A percentile compares a stretch with the other conserved stretches of the same genome.
phyloP scores from a whole-genome alignment of 2,797 vertebrate genomes.

The Perodicticus potto region DNA sequence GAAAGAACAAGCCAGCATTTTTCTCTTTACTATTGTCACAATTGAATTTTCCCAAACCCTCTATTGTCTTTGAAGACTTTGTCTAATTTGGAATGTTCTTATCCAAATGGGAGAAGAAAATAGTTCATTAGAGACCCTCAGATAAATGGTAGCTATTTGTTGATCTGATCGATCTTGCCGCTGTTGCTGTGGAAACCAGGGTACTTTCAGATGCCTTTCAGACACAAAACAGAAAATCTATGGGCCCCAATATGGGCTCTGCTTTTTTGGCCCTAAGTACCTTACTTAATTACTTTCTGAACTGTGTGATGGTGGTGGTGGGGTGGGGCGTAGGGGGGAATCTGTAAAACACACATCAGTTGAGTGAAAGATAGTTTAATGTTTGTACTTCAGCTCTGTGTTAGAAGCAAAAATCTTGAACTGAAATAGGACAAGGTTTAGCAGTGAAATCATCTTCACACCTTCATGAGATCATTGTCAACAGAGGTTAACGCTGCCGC shows the following conservation, averaged over 20 bases:
- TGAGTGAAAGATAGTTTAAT: constrained; percentile 12
- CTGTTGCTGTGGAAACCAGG: constrained; percentile 86
- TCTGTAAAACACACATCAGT: not conserved
- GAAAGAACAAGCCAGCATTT: constrained; percentile 64
- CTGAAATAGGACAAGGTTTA: not conserved
- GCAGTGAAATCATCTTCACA: not conserved
- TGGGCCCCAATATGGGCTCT: constrained; percentile 10
- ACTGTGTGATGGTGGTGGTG: not conserved
- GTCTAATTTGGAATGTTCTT: constrained; percentile 72
- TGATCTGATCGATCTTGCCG: constrained; percentile 64
- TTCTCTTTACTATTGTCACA: constrained; percentile 66
- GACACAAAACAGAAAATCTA: constrained; percentile 77
- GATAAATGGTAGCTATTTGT: constrained; percentile 81
- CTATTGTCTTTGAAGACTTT: constrained; percentile 75
- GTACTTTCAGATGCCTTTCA: constrained; percentile 72
- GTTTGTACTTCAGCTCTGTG: constrained; percentile 30
- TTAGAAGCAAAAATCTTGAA: constrained; percentile 52
- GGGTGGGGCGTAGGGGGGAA: fast-evolving
- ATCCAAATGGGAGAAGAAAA: not conserved
- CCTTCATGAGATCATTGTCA: not conserved
- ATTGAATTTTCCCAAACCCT: constrained; percentile 75
- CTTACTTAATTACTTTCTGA: constrained; percentile 69
- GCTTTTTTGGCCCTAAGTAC: not conserved
- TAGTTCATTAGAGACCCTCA: constrained; percentile 69
- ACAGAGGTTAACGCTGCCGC: not conserved